A percentile compares a stretch with the other conserved stretches of the same genome.
Evolutionary conservation across 2,888 invertebrate species (phyloP).

Genomic region (Agrotis clavis): DNA sequence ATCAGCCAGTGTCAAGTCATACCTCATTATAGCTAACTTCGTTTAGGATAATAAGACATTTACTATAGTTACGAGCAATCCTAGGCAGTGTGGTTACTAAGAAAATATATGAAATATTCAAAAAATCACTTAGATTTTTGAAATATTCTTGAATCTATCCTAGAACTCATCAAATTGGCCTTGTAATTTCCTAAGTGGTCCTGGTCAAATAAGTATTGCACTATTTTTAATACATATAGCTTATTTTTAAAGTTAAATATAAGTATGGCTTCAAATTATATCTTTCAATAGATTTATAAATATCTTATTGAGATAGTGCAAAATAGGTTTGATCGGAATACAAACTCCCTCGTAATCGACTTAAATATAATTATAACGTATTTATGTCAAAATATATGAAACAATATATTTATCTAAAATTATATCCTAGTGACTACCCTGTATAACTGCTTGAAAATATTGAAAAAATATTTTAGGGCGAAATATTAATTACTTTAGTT

Average conservation of each 20-base stretch:
- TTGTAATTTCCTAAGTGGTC: slow-evolving; percentile 20
- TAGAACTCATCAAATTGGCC: slow-evolving; percentile 35
- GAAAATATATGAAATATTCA: slow-evolving; percentile 18
- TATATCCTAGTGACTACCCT: slow-evolving; percentile 58
- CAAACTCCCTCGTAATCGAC: not conserved
- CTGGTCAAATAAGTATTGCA: slow-evolving; percentile 28
- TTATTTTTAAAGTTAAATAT: not conserved
- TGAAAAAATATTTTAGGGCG: slow-evolving; percentile 63
- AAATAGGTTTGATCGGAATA: slow-evolving; percentile 3
- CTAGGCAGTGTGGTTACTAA: slow-evolving; percentile 55
- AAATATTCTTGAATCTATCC: slow-evolving; percentile 7
- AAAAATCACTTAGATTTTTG: not conserved
- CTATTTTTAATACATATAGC: slow-evolving; percentile 2
- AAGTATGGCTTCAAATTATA: not conserved
- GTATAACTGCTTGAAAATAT: slow-evolving; percentile 68
- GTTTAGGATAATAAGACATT: slow-evolving; percentile 57
- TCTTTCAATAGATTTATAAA: not conserved
- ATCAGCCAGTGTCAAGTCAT: slow-evolving; percentile 41
- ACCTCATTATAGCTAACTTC: slow-evolving; percentile 57
- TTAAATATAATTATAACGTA: slow-evolving; percentile 11
- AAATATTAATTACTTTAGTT: slow-evolving; percentile 63
- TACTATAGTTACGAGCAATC: slow-evolving; percentile 45
- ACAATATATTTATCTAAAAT: slow-evolving; percentile 16
- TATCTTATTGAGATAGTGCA: not conserved
- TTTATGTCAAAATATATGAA: slow-evolving; percentile 2